Evolutionary conservation across 1,140 invertebrate genomes (phyloP).

Genomic region (Drosophila oshimai): DNA sequence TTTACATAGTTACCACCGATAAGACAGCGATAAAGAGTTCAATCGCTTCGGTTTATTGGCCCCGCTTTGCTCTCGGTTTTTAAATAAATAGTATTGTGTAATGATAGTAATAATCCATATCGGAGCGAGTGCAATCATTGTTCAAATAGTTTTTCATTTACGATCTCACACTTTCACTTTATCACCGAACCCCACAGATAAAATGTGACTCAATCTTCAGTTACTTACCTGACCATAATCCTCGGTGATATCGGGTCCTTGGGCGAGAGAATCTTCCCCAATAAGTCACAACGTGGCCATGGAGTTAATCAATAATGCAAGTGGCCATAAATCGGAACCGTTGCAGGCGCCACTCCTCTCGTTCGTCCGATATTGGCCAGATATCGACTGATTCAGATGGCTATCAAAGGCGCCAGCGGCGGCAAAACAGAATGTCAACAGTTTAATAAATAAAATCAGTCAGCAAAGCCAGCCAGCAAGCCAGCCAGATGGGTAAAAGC

Average conservation of each 20-base stretch:
- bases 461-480: conserved; percentile 39
- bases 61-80: conserved; percentile 21
- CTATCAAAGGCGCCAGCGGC: conserved; percentile 41
- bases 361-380: conserved; percentile 10
- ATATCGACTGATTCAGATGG: conserved; percentile 62
- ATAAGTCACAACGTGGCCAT: conserved; percentile 31
- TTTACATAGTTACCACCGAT: conserved; percentile 41
- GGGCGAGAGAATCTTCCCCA: conserved; percentile 3
- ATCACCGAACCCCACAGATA: neutral
- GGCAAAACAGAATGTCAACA: conserved; percentile 65
- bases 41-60: conserved; percentile 74
- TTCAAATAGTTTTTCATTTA: conserved; percentile 38
- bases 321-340: conserved; percentile 57
- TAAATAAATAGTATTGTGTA: conserved; percentile 48
- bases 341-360: conserved; percentile 52
- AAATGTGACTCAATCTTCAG: conserved; percentile 2
- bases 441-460: conserved; percentile 78
- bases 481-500: conserved; percentile 33
- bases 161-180: conserved; percentile 64
- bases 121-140: conserved; percentile 27
- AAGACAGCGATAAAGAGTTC: conserved; percentile 68
- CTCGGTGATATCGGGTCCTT: neutral
- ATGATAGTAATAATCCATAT: conserved; percentile 53
- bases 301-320: conserved; percentile 45
- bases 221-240: neutral